Evolutionary conservation across 1,140 invertebrate genomes (phyloP).

Genomic region (Mya arenaria): DNA sequence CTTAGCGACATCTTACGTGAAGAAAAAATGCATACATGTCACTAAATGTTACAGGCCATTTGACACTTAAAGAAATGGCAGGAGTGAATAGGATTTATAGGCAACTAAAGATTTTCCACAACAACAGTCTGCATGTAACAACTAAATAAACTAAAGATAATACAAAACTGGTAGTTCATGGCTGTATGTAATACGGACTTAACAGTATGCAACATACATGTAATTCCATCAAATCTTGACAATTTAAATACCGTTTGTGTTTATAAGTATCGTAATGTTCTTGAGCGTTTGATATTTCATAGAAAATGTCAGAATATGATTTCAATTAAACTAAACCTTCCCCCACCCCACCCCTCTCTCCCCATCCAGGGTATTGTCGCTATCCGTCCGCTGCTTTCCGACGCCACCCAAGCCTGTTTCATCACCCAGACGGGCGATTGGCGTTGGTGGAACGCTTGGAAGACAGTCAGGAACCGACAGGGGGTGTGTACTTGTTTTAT

Average conservation of each 20-base stretch:
- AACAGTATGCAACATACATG: too few relatives aligned
- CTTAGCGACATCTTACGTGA: too few relatives aligned
- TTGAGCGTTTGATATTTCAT: background rate
- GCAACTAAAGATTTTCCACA: too few relatives aligned
- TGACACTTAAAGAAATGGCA: too few relatives aligned
- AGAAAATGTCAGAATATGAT: background rate
- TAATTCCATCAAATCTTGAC: background rate
- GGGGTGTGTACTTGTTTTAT: too few relatives aligned
- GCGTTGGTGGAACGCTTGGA: background rate
- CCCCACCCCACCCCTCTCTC: background rate
- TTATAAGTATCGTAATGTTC: background rate
- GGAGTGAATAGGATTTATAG: too few relatives aligned
- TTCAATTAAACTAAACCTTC: background rate
- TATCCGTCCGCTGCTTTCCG: constrained; percentile 18
- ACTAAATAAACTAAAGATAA: too few relatives aligned
- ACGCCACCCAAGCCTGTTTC: constrained; percentile 12
- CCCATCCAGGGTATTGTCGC: constrained; percentile 6
- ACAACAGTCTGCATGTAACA: too few relatives aligned
- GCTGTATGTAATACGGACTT: too few relatives aligned
- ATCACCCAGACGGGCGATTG: background rate
- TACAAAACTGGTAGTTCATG: too few relatives aligned
- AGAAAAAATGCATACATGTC: too few relatives aligned
- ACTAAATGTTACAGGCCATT: too few relatives aligned
- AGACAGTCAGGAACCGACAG: background rate
- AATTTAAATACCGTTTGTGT: background rate